Conservation (phyloP, 2,888 invertebrate species). For the Carpatolechia fugitivella region DNA sequence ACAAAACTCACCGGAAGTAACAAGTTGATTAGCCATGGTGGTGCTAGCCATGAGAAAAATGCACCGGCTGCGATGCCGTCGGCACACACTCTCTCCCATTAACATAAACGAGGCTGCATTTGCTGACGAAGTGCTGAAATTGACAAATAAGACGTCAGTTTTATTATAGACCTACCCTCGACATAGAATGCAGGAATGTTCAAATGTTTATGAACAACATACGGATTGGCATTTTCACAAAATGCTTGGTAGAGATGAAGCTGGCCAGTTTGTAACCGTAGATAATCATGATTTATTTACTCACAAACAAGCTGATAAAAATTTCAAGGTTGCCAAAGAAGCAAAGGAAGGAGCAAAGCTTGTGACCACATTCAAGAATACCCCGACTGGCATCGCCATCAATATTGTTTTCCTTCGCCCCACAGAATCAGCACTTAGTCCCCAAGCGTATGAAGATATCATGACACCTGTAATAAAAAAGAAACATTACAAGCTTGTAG, state of each 20-base stretch:
- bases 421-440: constrained; percentile 57
- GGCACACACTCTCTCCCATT: constrained; percentile 55
- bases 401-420: constrained; percentile 53
- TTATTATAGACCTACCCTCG: neutral
- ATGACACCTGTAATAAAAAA: constrained; percentile 40
- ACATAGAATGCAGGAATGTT: no score
- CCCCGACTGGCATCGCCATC: constrained; percentile 57
- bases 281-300: no score
- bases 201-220: no score
- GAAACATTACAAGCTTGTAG: no score
- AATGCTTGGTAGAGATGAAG: no score
- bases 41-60: constrained; percentile 63
- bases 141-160: constrained; percentile 28
- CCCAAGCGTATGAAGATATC: constrained; percentile 63
- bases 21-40: constrained; percentile 56
- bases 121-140: constrained; percentile 57
- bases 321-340: constrained; percentile 48
- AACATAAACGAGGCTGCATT: constrained; percentile 66
- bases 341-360: constrained; percentile 53
- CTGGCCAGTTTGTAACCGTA: no score
- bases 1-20: constrained; percentile 46
- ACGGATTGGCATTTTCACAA: no score
- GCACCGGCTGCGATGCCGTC: constrained; percentile 45
- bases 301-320: constrained; percentile 59
- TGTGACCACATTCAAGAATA: constrained; percentile 43